Evolutionary conservation across 2,113 vertebrate genomes (phyloP).

Genomic region (Galbula dea): DNA sequence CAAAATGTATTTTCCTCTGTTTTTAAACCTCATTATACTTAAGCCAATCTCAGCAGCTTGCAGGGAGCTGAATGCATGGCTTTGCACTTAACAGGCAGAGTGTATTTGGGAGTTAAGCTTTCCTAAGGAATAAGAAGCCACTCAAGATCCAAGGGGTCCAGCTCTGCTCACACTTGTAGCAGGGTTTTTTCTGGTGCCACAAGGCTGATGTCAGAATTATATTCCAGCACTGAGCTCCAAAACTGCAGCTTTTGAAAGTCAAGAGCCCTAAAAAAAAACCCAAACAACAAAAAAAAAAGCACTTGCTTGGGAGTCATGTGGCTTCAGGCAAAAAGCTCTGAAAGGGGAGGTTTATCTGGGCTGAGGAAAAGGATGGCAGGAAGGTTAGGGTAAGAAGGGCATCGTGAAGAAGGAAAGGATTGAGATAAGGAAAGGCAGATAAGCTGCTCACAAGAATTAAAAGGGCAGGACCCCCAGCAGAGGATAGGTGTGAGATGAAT

Average conservation of each 20-base stretch:
- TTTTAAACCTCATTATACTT: constrained; percentile 33
- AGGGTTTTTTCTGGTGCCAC: not conserved
- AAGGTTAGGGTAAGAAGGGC: not conserved
- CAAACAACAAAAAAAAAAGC: too few relatives aligned
- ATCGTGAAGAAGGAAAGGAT: not conserved
- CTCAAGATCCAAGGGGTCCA: not conserved
- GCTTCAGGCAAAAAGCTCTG: not conserved
- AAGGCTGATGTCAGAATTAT: not conserved
- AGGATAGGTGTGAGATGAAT: not conserved
- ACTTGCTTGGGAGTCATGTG: not conserved
- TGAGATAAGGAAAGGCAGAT: not conserved
- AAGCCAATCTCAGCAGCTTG: not conserved
- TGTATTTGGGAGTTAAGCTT: not conserved
- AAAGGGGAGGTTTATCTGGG: not conserved
- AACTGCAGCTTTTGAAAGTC: not conserved
- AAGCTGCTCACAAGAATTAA: not conserved
- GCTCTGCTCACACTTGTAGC: not conserved
- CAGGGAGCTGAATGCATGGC: not conserved
- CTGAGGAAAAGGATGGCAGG: not conserved
- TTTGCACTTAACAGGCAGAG: not conserved
- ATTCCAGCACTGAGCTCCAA: not conserved
- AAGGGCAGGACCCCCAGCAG: not conserved
- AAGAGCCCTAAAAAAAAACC: constrained; percentile 15
- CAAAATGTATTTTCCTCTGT: constrained; percentile 29
- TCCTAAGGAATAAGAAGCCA: not conserved